phyloP scores from a whole-genome alignment of 1,140 invertebrate species.

The Contarinia nasturtii region DNA sequence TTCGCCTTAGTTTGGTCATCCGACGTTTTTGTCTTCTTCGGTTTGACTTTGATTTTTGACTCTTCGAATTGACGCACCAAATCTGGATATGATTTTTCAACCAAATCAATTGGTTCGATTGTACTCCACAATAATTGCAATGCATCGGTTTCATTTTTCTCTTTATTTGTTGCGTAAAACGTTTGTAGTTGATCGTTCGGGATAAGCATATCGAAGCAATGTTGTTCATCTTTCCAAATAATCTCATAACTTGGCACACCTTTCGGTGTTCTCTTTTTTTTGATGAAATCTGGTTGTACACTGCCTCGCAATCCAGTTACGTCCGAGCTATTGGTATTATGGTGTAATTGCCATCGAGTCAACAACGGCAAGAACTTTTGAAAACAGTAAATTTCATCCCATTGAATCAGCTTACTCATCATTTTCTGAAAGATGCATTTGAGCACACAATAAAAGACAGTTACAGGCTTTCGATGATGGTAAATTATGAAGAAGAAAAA shows the following conservation, averaged over 20 bases:
- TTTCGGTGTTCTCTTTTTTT: conserved; percentile 28
- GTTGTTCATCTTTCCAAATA: conserved; percentile 37
- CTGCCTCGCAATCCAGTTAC: conserved; percentile 9
- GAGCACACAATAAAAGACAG: too few relatives aligned
- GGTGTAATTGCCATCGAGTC: conserved; percentile 45
- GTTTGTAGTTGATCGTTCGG: conserved; percentile 30
- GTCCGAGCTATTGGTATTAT: conserved; percentile 9
- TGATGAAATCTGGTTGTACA: conserved; percentile 29
- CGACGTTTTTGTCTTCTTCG: background rate
- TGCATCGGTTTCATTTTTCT: conserved; percentile 10
- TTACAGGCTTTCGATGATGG: too few relatives aligned
- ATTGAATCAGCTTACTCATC: conserved; percentile 40
- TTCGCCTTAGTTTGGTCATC: background rate
- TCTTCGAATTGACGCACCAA: conserved; percentile 38
- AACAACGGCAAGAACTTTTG: conserved; percentile 58
- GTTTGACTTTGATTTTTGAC: conserved; percentile 3
- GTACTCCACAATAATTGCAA: conserved; percentile 32
- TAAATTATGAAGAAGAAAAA: conserved; percentile 4
- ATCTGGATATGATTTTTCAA: conserved; percentile 43
- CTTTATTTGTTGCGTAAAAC: conserved; percentile 11
- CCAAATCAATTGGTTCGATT: conserved; percentile 42
- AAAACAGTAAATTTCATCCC: conserved; percentile 56
- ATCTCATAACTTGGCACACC: conserved; percentile 48
- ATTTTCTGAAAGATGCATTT: conserved; percentile 35
- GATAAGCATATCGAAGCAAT: conserved; percentile 32